These are phyloP conservation scores for Dynastes maya DNA, from an alignment of 2,888 invertebrate genomes.

Conservation along the genomic window DNA sequence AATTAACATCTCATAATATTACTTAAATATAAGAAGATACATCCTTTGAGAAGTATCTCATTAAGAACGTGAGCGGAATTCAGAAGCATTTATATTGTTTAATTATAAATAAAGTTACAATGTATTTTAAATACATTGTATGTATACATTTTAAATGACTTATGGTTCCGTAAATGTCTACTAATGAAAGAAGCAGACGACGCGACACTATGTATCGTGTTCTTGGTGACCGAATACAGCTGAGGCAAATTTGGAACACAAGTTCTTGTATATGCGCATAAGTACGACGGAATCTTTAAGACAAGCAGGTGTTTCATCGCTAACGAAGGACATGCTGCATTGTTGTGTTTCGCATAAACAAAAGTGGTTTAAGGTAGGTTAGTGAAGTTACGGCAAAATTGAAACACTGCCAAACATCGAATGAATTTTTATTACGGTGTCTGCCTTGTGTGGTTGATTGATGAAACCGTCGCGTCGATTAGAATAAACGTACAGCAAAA, in stretches of 20 bases:
- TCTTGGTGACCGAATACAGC: not conserved
- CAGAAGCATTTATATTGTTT: too few species aligned
- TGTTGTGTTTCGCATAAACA: constrained; percentile 5
- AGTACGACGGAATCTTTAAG: constrained; percentile 14
- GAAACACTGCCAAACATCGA: not conserved
- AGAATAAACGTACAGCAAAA: too few species aligned
- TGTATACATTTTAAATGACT: too few species aligned
- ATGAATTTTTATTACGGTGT: constrained; percentile 6
- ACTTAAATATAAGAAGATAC: too few species aligned
- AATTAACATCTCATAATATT: too few species aligned
- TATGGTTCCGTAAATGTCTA: too few species aligned
- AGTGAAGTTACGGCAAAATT: not conserved
- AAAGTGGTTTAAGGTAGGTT: constrained; percentile 26
- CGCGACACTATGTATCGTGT: not conserved
- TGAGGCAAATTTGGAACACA: constrained; percentile 1
- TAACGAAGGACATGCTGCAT: constrained; percentile 37
- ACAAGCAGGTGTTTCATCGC: constrained; percentile 21
- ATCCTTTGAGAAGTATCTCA: too few species aligned
- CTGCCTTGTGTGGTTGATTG: not conserved
- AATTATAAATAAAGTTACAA: too few species aligned
- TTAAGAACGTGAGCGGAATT: too few species aligned
- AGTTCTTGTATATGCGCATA: constrained; percentile 3
- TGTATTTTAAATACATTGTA: too few species aligned
- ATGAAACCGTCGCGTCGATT: not conserved
- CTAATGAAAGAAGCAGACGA: not conserved